Evolutionary conservation across 2,888 invertebrate species (phyloP).

Genomic region (Priapulus caudatus): DNA sequence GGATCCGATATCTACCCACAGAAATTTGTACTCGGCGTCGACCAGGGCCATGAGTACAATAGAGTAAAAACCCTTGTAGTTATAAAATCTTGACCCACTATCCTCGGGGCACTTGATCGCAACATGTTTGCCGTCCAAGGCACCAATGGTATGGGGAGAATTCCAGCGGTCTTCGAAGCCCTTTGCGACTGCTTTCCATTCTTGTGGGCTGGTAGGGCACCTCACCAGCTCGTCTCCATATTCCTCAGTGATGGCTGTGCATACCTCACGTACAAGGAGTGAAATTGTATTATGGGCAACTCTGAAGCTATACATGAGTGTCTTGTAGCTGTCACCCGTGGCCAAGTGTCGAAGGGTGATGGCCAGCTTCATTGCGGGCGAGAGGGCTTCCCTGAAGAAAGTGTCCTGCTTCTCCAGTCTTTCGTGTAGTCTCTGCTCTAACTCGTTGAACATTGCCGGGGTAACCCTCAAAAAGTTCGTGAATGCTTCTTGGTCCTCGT

Average conservation of each 20-base stretch:
- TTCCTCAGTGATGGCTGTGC: slow-evolving; percentile 22
- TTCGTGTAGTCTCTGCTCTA: too few species aligned
- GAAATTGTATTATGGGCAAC: slow-evolving; percentile 29
- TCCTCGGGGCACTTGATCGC: slow-evolving; percentile 24
- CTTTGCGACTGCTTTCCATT: too few species aligned
- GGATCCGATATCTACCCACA: slow-evolving; percentile 31
- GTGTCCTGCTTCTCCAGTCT: too few species aligned
- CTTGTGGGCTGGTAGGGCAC: too few species aligned
- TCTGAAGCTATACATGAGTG: slow-evolving; percentile 29
- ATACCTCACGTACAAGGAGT: slow-evolving; percentile 29
- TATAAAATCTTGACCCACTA: slow-evolving; percentile 26
- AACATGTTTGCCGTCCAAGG: slow-evolving; percentile 32
- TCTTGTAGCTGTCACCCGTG: slow-evolving; percentile 27
- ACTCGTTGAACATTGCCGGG: too few species aligned
- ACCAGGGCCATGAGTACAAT: slow-evolving; percentile 34
- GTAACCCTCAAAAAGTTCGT: too few species aligned
- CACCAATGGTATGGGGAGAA: slow-evolving; percentile 34
- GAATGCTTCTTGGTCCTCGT: too few species aligned
- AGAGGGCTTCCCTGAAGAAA: too few species aligned
- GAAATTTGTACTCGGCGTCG: slow-evolving; percentile 35
- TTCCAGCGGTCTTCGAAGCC: slow-evolving; percentile 26
- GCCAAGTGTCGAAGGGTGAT: slow-evolving; percentile 28
- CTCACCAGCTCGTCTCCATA: too few species aligned
- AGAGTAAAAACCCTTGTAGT: slow-evolving; percentile 28
- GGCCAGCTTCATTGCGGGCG: too few species aligned